Evolutionary conservation across 2,888 invertebrate genomes (phyloP), one percentile per base, ranked within the genome.

Genomic region (Germaria angustata): DNA sequence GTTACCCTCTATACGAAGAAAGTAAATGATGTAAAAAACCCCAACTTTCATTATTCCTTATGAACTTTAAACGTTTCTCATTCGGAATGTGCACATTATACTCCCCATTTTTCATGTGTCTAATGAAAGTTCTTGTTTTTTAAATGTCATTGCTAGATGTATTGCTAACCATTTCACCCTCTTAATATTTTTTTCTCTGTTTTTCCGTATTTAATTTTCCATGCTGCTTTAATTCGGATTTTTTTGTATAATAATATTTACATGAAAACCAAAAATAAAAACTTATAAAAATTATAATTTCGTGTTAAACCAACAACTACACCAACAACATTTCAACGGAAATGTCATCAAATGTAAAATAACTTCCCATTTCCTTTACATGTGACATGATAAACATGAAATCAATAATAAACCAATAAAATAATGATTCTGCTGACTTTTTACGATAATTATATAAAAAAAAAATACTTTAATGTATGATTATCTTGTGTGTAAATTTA

Each of bases 151-250:
- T 84, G 80, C 77, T 80, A 75, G 72, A 75, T 84, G 86, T 88
- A 88, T 86, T 88, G 88, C 88, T 90, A 90, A 89, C 88, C 86
- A 87, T 87, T 86, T 81, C 86, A 87, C 86, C 87, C 87, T 90
- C 89, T 87, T 90, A 90, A 88, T 89, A 88, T 88, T 86, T 87
- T 86, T 87, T 88, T 87, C 86, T 88, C 87, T 86, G 68, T 81
- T 84, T 73, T 85, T 86, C 86, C 85, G 80, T 86, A 84, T 85
- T 85, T 86, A 85, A 85, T 88, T 90, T 90, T 90, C 90, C 91
- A 91, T 90, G 91, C 91, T 91, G 91, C 91, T 91, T 91, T 79
- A 90, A 86, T 90, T 90, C 90, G 91, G 91, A 91, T 88, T 89
- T 88, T n/a, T 88, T 88, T 89, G 69, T 79, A 86, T 75, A 51